Conservation (phyloP, 2,113 vertebrate genomes). For the Leucosticte australis region DNA sequence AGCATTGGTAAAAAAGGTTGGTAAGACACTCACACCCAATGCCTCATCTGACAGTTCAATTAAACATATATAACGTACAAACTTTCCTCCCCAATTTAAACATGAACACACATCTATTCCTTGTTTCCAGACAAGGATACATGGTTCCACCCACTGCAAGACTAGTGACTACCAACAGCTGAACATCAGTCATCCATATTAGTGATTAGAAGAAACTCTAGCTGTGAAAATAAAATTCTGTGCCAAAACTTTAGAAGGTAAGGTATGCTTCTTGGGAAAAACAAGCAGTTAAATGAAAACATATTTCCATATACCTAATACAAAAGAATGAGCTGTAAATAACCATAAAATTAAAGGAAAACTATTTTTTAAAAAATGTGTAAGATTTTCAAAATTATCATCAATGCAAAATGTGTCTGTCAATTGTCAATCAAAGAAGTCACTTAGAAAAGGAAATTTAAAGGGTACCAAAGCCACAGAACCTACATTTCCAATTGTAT, state of each 20-base stretch:
- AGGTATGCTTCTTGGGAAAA: not conserved
- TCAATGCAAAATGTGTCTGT: not conserved
- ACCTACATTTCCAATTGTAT: not conserved
- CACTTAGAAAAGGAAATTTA: not conserved
- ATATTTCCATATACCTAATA: not conserved
- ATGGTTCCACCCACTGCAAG: not conserved
- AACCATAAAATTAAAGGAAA: not conserved
- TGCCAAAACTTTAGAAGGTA: not conserved
- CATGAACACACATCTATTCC: not conserved
- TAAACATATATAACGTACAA: not conserved
- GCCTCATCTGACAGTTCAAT: not conserved
- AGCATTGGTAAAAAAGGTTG: not conserved
- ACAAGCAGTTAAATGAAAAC: constrained; percentile 2
- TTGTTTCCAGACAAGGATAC: not conserved
- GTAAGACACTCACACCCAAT: not conserved
- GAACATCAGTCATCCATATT: not conserved
- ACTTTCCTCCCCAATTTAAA: not conserved
- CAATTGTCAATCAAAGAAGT: not conserved
- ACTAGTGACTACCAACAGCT: not conserved
- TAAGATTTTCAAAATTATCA: not conserved
- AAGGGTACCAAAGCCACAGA: not conserved
- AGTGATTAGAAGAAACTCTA: not conserved
- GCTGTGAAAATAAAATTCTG: not conserved
- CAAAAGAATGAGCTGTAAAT: not conserved
- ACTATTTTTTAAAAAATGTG: not conserved